A percentile compares a stretch with the other conserved stretches of the same genome.
Conservation (phyloP, 2,797 vertebrate species). For the Channallabes apus region DNA sequence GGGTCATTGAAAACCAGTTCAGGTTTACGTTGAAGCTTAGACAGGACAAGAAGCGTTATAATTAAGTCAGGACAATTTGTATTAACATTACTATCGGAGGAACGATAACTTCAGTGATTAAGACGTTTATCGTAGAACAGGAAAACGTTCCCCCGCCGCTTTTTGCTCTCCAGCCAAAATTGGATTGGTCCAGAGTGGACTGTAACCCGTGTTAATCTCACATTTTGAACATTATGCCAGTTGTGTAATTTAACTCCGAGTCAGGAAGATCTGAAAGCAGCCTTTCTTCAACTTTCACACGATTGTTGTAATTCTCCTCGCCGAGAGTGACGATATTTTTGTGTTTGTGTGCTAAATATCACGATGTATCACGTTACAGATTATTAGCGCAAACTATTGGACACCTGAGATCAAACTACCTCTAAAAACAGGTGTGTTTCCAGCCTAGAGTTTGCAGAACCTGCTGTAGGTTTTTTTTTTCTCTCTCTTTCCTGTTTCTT, state of each 20-base stretch:
- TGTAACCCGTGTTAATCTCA: background rate
- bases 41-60: no score
- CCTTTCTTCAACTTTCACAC: background rate
- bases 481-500: constrained; percentile 11
- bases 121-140: background rate
- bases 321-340: background rate
- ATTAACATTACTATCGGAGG: background rate
- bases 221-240: background rate
- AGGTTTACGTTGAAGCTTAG: background rate
- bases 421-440: background rate
- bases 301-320: background rate
- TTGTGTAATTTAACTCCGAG: background rate
- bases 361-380: background rate
- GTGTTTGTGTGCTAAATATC: background rate
- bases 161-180: background rate
- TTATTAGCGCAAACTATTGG: background rate
- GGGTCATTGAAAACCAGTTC: background rate
- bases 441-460: background rate
- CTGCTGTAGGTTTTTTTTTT: background rate
- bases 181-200: background rate
- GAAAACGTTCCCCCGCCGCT: background rate
- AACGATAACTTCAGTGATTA: background rate
- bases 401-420: background rate
- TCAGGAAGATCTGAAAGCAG: background rate
- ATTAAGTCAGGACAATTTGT: background rate